Conservation (phyloP, 2,797 vertebrate genomes). For the Typhlichthys eigenmanni region DNA sequence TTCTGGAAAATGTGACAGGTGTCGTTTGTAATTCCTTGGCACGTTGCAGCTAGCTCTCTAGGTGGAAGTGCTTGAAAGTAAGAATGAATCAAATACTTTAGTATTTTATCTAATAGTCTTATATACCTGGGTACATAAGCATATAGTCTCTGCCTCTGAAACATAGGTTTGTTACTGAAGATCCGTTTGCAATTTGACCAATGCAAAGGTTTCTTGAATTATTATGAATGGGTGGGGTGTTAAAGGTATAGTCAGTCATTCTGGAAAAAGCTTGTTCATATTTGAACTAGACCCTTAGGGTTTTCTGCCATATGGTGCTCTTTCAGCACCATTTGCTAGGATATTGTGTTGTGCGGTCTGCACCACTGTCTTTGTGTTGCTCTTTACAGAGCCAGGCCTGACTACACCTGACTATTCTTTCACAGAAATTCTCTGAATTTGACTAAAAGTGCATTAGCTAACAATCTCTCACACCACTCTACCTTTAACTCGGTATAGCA, state of each 20-base stretch:
- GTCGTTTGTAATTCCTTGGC: conserved; percentile 61
- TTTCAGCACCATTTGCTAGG: no score
- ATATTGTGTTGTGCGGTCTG: no score
- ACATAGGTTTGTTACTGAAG: conserved; percentile 43
- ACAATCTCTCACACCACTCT: no score
- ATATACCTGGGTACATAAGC: conserved; percentile 35
- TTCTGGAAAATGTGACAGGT: conserved; percentile 48
- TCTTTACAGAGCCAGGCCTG: no score
- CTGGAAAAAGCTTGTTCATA: no score
- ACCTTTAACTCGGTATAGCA: conserved; percentile 48
- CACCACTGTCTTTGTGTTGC: no score
- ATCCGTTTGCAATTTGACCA: conserved; percentile 27
- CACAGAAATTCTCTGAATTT: no score
- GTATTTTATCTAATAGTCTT: conserved; percentile 23
- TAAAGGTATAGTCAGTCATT: not conserved
- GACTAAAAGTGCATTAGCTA: no score
- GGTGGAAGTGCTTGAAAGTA: conserved; percentile 28
- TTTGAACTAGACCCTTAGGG: no score
- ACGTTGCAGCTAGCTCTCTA: conserved; percentile 40
- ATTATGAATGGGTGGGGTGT: conserved; percentile 43
- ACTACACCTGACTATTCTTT: no score
- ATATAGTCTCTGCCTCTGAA: conserved; percentile 13
- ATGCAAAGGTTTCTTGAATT: conserved; percentile 44
- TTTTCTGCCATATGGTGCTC: no score
- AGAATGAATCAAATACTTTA: conserved; percentile 40